Base-by-base conservation (phyloP, 2,797 vertebrate species). In the Apogon talboti region DNA sequence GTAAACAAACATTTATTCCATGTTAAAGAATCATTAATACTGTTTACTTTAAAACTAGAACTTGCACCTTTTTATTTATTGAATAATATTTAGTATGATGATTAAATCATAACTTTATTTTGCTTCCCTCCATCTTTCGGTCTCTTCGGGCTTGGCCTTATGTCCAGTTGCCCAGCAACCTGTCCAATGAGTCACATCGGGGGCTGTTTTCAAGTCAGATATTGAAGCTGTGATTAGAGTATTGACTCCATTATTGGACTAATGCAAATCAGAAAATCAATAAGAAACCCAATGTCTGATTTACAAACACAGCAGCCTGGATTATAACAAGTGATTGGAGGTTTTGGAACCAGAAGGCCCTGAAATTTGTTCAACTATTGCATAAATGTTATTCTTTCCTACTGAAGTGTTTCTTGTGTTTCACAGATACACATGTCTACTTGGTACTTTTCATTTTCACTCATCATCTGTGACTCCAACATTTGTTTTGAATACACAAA, bases 91-190 rank as follows among this genome's bases (percentile, higher is more conserved):
- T 18, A 14, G 19, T 45, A 40, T 14, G 15, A 11, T 58, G 2
- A 63, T 48, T 53, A 48, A 49, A 63, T 41, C 8, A 7, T 11
- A 41, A 14, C 56, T 53, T 53, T 6, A 46, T 15, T 60, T 21
- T 3, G n/a, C 30, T 15, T n/a, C n/a, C n/a, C n/a, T 56, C 28
- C n/a, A 16, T 48, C 21, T n/a, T 16, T 51, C 18, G 16, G 14
- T 71, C 54, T 28, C 55, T 13, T 46, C 6, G n/a, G 62, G 14
- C 10, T 15, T 49, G 16, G 28, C 42, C 38, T 9, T 8, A 35
- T 3, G 44, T 18, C 4, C 33, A 7, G 78, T 77, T 80, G 50
- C 72, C 64, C 41, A 49, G 81, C 72, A 81, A 70, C 79, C 63
- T 33, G 24, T 28, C 50, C 69, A 4, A 28, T 60, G 76, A 74